These are phyloP conservation scores for Megaleporinus macrocephalus DNA, from an alignment of 2,113 vertebrate species.

Conservation along the genomic window DNA sequence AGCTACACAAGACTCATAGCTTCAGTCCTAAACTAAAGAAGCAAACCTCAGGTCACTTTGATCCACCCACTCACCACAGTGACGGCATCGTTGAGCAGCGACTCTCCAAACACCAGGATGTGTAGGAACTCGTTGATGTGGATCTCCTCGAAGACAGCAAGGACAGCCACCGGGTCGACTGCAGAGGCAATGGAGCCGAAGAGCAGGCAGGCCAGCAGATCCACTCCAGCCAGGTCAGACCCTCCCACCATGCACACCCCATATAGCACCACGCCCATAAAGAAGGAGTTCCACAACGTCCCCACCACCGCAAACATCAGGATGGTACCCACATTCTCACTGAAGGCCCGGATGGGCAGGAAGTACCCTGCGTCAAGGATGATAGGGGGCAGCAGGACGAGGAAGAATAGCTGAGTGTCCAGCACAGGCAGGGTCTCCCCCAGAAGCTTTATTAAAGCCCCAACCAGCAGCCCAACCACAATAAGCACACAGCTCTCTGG, in stretches of 20 bases:
- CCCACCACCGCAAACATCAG: conserved; percentile 93
- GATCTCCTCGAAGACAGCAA: conserved; percentile 97
- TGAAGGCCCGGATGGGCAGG: conserved; percentile 89
- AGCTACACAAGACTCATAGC: too few species aligned
- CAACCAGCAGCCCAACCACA: conserved; percentile 90
- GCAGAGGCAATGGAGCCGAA: conserved; percentile 95
- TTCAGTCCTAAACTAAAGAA: too few species aligned
- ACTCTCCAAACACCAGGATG: conserved; percentile 95
- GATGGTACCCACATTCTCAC: conserved; percentile 95
- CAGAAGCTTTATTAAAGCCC: conserved; percentile 87
- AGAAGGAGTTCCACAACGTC: conserved; percentile 93
- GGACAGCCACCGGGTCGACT: conserved; percentile 93
- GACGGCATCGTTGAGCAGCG: conserved; percentile 95
- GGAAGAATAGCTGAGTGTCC: conserved; percentile 88
- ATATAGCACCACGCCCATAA: conserved; percentile 86
- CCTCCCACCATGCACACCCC: conserved; percentile 84
- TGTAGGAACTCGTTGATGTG: conserved; percentile 96
- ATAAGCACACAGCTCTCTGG: conserved; percentile 96
- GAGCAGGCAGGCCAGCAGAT: conserved; percentile 89
- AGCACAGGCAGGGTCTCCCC: conserved; percentile 84
- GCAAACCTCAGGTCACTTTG: neutral
- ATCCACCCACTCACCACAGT: conserved; percentile 85
- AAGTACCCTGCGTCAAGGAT: conserved; percentile 97
- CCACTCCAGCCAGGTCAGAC: conserved; percentile 70
- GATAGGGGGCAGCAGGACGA: conserved; percentile 95